Conservation (phyloP, 2,888 invertebrate genomes). For the Timema podura region DNA sequence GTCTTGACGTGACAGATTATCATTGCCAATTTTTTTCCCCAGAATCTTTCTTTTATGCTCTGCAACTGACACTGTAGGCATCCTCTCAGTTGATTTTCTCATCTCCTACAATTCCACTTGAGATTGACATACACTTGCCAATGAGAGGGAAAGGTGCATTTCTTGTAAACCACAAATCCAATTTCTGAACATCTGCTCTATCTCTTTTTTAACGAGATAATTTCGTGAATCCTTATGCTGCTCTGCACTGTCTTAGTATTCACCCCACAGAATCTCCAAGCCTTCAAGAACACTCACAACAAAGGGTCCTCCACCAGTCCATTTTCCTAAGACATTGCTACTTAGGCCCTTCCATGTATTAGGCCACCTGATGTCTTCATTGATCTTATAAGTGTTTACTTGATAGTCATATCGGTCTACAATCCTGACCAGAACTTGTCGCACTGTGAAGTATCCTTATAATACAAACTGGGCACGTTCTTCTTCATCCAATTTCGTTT, state of each 20-base stretch:
- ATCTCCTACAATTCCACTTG: slow-evolving; percentile 3
- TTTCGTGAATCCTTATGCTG: not conserved
- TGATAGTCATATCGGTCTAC: slow-evolving; percentile 17
- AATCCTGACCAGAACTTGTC: slow-evolving; percentile 7
- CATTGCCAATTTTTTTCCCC: not conserved
- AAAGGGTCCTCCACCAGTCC: not conserved
- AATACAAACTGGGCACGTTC: not conserved
- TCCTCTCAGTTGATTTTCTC: slow-evolving; percentile 2
- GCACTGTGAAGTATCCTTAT: slow-evolving; percentile 4
- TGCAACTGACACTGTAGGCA: no score
- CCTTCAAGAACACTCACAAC: not conserved
- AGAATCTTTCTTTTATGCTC: no score
- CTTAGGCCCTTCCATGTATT: slow-evolving; percentile 12
- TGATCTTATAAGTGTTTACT: slow-evolving; percentile 15
- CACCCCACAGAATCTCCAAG: not conserved
- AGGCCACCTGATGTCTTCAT: slow-evolving; percentile 3
- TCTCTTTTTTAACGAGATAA: slow-evolving; percentile 8
- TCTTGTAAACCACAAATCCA: slow-evolving; percentile 4
- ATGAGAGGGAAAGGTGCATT: slow-evolving; percentile 1
- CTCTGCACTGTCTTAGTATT: not conserved
- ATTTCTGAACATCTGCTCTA: not conserved
- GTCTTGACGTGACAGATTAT: not conserved
- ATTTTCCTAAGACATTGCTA: not conserved
- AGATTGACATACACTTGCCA: slow-evolving; percentile 5
- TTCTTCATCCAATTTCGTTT: not conserved